These are phyloP conservation scores for Formicarius rufipectus DNA, from an alignment of 2,113 vertebrate genomes.

Conservation along the genomic window DNA sequence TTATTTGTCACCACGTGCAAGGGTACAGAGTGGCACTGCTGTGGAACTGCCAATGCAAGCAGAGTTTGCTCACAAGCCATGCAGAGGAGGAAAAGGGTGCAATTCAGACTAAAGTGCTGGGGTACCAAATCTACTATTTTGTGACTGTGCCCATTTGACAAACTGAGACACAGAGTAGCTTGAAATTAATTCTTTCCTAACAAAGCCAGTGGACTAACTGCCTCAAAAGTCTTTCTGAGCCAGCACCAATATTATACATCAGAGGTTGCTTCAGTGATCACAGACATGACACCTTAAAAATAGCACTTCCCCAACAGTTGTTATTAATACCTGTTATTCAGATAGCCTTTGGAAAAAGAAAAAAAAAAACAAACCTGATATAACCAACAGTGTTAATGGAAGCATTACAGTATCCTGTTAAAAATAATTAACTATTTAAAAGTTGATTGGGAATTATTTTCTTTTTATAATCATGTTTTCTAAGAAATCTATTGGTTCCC, in stretches of 20 bases:
- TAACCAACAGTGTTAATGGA: background rate
- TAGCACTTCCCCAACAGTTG: background rate
- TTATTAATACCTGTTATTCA: background rate
- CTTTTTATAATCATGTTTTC: background rate
- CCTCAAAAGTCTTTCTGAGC: background rate
- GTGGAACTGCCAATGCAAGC: background rate
- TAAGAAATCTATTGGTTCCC: background rate
- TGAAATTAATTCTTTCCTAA: background rate
- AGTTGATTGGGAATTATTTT: background rate
- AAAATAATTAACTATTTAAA: background rate
- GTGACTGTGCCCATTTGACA: background rate
- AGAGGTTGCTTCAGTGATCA: background rate
- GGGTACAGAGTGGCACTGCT: background rate
- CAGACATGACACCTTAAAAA: background rate
- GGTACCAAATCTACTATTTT: background rate
- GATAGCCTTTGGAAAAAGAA: background rate
- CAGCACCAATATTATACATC: background rate
- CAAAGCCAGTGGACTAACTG: background rate
- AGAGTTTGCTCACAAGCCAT: background rate
- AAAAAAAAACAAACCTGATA: too few species aligned
- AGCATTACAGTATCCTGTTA: background rate
- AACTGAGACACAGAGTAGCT: background rate
- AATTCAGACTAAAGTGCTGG: background rate
- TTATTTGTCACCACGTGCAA: background rate
- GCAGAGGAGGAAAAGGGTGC: background rate